phyloP scores from a whole-genome alignment of 2,797 vertebrate genomes.

The Podarcis siculus region DNA sequence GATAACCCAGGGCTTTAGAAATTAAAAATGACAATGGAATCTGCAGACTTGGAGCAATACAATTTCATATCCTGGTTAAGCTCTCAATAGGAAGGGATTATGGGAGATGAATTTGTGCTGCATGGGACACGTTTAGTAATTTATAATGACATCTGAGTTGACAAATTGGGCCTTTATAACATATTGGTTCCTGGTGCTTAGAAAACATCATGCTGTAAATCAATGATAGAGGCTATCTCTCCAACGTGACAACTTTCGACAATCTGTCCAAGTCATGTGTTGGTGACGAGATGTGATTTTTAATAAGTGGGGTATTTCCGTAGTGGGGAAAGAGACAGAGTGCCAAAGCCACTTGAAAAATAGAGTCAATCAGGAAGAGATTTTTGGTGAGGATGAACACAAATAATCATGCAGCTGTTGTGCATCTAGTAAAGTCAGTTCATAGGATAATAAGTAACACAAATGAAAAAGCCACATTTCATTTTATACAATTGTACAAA shows the following conservation, averaged over 20 bases:
- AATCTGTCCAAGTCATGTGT: conserved; percentile 13
- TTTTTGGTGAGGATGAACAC: conserved; percentile 1
- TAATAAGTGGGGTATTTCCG: conserved; percentile 15
- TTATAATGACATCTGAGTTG: conserved; percentile 21
- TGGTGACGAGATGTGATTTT: conserved; percentile 40
- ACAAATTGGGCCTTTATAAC: conserved; percentile 12
- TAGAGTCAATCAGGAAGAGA: not conserved
- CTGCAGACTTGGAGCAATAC: not conserved
- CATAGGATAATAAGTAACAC: not conserved
- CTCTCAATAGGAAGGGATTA: conserved; percentile 21
- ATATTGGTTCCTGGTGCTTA: not conserved
- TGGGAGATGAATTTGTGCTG: conserved; percentile 33
- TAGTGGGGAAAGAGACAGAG: conserved; percentile 12
- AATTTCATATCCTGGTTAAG: conserved; percentile 19
- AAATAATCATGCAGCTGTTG: conserved; percentile 52
- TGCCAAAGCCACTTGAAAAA: not conserved
- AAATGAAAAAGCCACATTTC: not conserved
- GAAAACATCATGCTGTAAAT: conserved; percentile 19
- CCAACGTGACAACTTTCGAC: not conserved
- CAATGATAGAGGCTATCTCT: conserved; percentile 19
- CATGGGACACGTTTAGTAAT: conserved; percentile 22
- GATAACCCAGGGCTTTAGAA: conserved; percentile 22
- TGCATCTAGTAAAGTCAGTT: conserved; percentile 21
- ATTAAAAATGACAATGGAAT: conserved; percentile 38
- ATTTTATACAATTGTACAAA: not conserved